Evolutionary conservation across 2,888 invertebrate species (phyloP).

Genomic region (Sesia bembeciformis): DNA sequence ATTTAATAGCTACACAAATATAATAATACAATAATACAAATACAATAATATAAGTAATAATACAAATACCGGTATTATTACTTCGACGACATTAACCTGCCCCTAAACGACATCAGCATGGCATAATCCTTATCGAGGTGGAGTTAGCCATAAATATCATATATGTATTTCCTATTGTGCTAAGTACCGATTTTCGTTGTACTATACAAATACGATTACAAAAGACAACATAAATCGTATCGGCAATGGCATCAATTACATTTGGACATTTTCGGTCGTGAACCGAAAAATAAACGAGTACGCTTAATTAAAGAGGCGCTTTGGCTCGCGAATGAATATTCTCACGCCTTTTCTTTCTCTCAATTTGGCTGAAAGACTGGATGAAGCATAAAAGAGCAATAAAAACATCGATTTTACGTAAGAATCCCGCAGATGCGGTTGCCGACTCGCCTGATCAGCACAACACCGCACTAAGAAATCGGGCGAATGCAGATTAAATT

Average conservation of each 20-base stretch:
- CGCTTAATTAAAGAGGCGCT: slow-evolving; percentile 51
- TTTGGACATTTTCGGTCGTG: slow-evolving; percentile 26
- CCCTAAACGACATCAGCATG: too few relatives aligned
- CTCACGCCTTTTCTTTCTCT: slow-evolving; percentile 37
- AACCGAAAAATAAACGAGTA: slow-evolving; percentile 38
- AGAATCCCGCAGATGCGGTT: slow-evolving; percentile 32
- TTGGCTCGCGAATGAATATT: slow-evolving; percentile 41
- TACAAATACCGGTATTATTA: too few relatives aligned
- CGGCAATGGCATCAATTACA: slow-evolving; percentile 13
- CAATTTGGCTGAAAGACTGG: slow-evolving; percentile 41
- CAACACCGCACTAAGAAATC: slow-evolving; percentile 12
- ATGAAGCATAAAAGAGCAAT: slow-evolving; percentile 40
- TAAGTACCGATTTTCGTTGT: background rate
- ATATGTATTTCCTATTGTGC: too few relatives aligned
- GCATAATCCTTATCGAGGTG: too few relatives aligned
- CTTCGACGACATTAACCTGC: too few relatives aligned
- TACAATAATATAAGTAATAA: too few relatives aligned
- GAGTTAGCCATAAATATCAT: too few relatives aligned
- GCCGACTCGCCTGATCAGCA: slow-evolving; percentile 12
- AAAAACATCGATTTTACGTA: slow-evolving; percentile 53
- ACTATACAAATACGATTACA: background rate
- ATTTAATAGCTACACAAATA: too few relatives aligned
- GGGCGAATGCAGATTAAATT: slow-evolving; percentile 8
- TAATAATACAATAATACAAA: too few relatives aligned
- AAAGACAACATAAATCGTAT: slow-evolving; percentile 2